These are phyloP conservation scores for Epirrhoe tristata DNA, from an alignment of 2,888 invertebrate genomes.

Conservation along the genomic window DNA sequence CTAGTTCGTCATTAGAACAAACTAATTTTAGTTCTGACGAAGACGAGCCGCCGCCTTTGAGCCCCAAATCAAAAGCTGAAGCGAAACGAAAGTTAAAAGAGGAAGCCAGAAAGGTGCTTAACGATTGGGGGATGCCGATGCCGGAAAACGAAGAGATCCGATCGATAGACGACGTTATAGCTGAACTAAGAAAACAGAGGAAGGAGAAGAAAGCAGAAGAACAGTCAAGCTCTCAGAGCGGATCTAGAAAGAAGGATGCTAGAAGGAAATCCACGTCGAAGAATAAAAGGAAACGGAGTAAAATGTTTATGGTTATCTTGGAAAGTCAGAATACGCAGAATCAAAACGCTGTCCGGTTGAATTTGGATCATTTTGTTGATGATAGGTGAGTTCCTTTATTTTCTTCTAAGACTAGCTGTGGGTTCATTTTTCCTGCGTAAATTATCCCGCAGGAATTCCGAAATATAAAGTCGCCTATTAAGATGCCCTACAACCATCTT, in stretches of 20 bases:
- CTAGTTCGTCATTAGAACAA: constrained; percentile 65
- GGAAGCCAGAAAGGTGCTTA: constrained; percentile 54
- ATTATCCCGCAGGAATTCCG: no score
- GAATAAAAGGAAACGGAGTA: constrained; percentile 69
- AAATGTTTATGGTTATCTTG: constrained; percentile 74
- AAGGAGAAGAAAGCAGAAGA: constrained; percentile 58
- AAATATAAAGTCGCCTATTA: no score
- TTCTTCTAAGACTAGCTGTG: no score
- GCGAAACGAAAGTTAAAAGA: constrained; percentile 20
- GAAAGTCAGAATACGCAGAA: constrained; percentile 63
- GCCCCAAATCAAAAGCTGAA: constrained; percentile 25
- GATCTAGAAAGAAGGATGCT: constrained; percentile 60
- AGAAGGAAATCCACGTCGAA: constrained; percentile 61
- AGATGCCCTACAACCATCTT: no score
- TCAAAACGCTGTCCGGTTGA: constrained; percentile 71
- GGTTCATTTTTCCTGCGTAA: no score
- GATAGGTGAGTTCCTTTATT: constrained; percentile 63
- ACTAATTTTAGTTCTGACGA: constrained; percentile 64
- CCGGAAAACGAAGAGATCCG: constrained; percentile 60
- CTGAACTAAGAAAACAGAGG: constrained; percentile 67
- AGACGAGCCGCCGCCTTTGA: constrained; percentile 44
- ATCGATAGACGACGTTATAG: constrained; percentile 71
- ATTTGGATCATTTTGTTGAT: constrained; percentile 80
- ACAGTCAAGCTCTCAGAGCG: constrained; percentile 55
- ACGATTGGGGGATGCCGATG: constrained; percentile 62